Conservation (phyloP, 2,113 vertebrate genomes). For the Naja naja region DNA sequence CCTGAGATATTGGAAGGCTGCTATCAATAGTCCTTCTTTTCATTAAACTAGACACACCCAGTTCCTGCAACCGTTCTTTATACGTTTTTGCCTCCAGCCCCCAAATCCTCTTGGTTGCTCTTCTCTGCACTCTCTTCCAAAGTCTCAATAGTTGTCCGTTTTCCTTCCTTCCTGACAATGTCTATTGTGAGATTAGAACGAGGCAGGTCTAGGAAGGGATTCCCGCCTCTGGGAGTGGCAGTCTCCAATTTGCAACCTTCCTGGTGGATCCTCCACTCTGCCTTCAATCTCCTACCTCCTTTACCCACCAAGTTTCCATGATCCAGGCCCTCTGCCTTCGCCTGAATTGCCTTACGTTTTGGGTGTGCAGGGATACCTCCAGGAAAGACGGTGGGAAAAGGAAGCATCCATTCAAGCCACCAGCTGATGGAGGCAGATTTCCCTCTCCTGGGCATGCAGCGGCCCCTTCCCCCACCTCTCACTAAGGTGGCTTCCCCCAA, state of each 20-base stretch:
- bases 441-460: background rate
- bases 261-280: background rate
- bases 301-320: slow-evolving; percentile 25
- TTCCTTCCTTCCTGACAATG: background rate
- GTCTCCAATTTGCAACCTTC: background rate
- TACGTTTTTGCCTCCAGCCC: background rate
- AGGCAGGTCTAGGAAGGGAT: background rate
- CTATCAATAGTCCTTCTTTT: background rate
- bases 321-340: background rate
- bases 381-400: too few species aligned
- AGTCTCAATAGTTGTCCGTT: background rate
- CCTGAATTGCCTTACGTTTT: slow-evolving; percentile 14
- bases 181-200: background rate
- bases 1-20: background rate
- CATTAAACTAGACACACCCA: background rate
- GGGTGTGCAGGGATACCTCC: background rate
- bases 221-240: too few species aligned
- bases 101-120: background rate
- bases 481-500: too few species aligned
- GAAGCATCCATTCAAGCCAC: too few species aligned
- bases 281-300: slow-evolving; percentile 16
- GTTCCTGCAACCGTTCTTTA: background rate
- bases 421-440: background rate
- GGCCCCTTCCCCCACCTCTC: background rate
- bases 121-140: background rate